Conservation (phyloP, 2,797 vertebrate species). For the Eospalax fontanierii region DNA sequence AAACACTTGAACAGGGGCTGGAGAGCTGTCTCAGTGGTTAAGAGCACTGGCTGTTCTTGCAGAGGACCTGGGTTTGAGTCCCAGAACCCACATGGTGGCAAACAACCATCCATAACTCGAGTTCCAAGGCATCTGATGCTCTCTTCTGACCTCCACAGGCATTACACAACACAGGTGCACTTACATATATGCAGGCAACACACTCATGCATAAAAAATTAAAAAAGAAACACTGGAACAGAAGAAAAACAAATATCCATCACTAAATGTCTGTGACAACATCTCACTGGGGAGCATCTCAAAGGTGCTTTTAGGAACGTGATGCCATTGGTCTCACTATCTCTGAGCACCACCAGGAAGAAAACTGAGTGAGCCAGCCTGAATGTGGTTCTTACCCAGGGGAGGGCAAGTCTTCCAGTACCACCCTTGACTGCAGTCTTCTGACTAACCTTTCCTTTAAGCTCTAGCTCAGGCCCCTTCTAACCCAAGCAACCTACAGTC, state of each 20-base stretch:
- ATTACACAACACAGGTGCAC: no score
- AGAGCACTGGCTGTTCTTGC: no score
- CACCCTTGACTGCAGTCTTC: not conserved
- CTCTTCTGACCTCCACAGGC: no score
- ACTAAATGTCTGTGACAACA: fast-evolving
- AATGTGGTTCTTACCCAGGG: not conserved
- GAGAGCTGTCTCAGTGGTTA: no score
- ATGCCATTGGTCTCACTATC: fast-evolving
- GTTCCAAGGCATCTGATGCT: no score
- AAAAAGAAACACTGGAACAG: not conserved
- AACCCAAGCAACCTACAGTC: not conserved
- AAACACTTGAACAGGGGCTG: not conserved
- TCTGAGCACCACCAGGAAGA: not conserved
- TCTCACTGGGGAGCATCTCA: not conserved
- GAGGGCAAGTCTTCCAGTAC: fast-evolving
- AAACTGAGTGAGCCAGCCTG: not conserved
- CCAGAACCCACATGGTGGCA: no score
- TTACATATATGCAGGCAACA: no score
- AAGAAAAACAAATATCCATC: not conserved
- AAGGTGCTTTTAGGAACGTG: fast-evolving
- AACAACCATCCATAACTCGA: no score
- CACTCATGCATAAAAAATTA: not conserved
- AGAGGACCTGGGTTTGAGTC: no score
- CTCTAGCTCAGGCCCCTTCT: not conserved
- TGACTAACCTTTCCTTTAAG: not conserved